Evolutionary conservation across 1,140 invertebrate genomes (phyloP), one percentile per base, ranked within the genome.

Genomic region (Eriosoma lanigerum): DNA sequence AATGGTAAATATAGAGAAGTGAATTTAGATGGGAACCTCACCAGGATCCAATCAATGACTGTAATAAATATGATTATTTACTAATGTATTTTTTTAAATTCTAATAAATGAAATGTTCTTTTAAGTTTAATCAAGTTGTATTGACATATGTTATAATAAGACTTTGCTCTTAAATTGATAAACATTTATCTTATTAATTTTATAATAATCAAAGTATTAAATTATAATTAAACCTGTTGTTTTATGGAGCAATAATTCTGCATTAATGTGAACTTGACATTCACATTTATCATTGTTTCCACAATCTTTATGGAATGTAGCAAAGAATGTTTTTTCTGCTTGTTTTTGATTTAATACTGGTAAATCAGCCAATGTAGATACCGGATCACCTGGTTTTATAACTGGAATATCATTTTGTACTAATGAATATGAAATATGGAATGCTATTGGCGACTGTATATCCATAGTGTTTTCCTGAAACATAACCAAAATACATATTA

Each of bases 251-350:
- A 90, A 87, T 1, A 94, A 86, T 78, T 87, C 86, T 13, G 92
- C 90, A n/a, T 88, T 85, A 0, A 96, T 85, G 80, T 89, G 86
- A n/a, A 98, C 85, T 84, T 96, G 89, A 85, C 95, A 97, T 83
- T 94, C 90, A 85, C 96, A 98, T 29, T 94, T 88, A 83, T 96
- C 94, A 85, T 98, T 94, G 0, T 89, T 87, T 10, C 95, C 96
- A 85, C 96, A 98, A 84, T 98, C 94, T 86, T 97, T 97, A 75
- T 95, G 90, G 87, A 98, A 97, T 29, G 91, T 92, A 3, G 93
- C 95, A 84, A 92, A 89, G 83, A 97, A 96, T 6, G 91, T 87
- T 82, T 91, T 91, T 13, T 90, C 90, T 0, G 95, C 94, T 85
- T 93, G 91, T 82, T 93, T 93, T 82, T 94, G 92, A 86, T 97